Conservation (phyloP, 2,797 vertebrate species). For the Myotis daubentonii region DNA sequence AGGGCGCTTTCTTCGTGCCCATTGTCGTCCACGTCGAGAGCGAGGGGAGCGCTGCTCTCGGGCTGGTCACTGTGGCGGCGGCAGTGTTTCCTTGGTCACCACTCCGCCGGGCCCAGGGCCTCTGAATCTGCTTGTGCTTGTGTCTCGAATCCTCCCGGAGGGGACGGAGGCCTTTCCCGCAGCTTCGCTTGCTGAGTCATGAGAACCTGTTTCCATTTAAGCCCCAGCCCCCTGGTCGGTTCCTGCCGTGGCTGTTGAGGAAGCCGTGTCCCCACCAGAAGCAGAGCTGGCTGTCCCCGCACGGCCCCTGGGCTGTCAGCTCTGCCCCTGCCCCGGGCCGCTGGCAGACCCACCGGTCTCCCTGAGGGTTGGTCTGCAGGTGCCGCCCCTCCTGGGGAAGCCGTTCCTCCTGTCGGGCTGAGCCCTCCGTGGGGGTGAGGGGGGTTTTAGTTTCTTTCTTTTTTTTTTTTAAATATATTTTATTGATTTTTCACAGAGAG, state of each 20-base stretch:
- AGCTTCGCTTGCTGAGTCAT: too few relatives aligned
- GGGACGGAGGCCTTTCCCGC: neutral
- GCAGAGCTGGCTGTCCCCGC: accelerated
- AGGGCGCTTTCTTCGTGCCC: neutral
- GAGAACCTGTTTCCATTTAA: neutral
- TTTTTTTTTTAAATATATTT: too few relatives aligned
- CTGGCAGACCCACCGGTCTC: too few relatives aligned
- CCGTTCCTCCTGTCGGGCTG: neutral
- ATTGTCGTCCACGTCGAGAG: neutral
- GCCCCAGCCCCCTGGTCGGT: neutral
- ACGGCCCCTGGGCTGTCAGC: neutral
- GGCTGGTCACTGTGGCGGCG: accelerated
- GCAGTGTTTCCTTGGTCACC: neutral
- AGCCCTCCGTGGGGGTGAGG: neutral
- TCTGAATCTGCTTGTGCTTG: neutral
- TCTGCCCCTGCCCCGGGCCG: neutral
- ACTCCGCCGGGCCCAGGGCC: neutral
- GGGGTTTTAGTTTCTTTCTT: neutral
- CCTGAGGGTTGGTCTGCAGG: neutral
- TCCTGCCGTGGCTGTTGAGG: neutral
- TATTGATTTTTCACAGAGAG: too few relatives aligned
- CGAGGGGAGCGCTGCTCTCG: neutral
- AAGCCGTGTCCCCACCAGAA: neutral
- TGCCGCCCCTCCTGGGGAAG: neutral
- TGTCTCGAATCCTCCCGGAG: neutral